phyloP scores from a whole-genome alignment of 2,888 invertebrate genomes.

The Sinopyrophorus schimmeli region DNA sequence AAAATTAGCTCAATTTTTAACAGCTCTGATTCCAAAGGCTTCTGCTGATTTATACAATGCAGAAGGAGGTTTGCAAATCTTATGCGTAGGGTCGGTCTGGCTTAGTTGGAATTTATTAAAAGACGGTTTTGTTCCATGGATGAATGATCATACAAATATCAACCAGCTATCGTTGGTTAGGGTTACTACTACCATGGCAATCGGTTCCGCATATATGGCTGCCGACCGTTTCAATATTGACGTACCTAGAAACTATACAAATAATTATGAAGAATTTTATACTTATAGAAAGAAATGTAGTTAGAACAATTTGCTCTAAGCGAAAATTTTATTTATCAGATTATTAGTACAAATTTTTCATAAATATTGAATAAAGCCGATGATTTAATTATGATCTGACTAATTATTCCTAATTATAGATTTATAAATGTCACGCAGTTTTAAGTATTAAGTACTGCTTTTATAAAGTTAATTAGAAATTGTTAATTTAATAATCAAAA shows the following conservation, averaged over 20 bases:
- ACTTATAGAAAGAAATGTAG: slow-evolving; percentile 58
- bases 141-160: slow-evolving; percentile 57
- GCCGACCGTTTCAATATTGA: slow-evolving; percentile 68
- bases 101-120: slow-evolving; percentile 84
- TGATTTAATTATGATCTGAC: too few species aligned
- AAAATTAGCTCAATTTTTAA: slow-evolving; percentile 67
- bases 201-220: slow-evolving; percentile 86
- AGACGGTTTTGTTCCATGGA: slow-evolving; percentile 66
- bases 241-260: slow-evolving; percentile 71
- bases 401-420: too few species aligned
- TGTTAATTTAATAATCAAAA: too few species aligned
- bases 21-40: slow-evolving; percentile 66
- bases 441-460: too few species aligned
- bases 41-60: slow-evolving; percentile 59
- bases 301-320: too few species aligned
- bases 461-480: too few species aligned
- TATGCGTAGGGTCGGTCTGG: slow-evolving; percentile 96
- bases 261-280: slow-evolving; percentile 70
- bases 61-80: slow-evolving; percentile 64
- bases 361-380: too few species aligned
- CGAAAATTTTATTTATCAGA: too few species aligned
- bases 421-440: too few species aligned
- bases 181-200: slow-evolving; percentile 75
- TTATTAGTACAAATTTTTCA: too few species aligned
- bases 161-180: slow-evolving; percentile 66